phyloP scores from a whole-genome alignment of 2,888 invertebrate species.

The Steinernema scapterisci region DNA sequence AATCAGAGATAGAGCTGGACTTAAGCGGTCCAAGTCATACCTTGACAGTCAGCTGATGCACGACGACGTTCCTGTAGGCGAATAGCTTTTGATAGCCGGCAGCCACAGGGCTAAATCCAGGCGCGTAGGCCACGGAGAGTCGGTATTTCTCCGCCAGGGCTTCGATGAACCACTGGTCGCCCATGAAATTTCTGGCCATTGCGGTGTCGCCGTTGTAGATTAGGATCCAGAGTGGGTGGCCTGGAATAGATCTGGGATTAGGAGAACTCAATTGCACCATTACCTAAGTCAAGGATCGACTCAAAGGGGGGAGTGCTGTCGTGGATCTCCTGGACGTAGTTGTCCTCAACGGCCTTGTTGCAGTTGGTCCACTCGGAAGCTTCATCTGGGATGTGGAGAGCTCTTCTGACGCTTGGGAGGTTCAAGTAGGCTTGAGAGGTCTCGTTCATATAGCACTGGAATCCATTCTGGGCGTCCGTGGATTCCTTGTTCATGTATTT shows the following conservation, averaged over 20 bases:
- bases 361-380: constrained; percentile 49
- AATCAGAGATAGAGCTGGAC: background rate
- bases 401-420: constrained; percentile 53
- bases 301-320: constrained; percentile 54
- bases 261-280: too few relatives aligned
- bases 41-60: background rate
- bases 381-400: constrained; percentile 57
- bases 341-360: background rate
- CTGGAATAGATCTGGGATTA: too few relatives aligned
- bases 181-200: constrained; percentile 49
- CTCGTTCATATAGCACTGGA: constrained; percentile 53
- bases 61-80: background rate
- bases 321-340: constrained; percentile 50
- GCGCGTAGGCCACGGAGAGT: background rate
- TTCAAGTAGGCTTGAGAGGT: constrained; percentile 50
- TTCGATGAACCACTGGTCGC: constrained; percentile 61
- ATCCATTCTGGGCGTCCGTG: constrained; percentile 58
- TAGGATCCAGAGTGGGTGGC: constrained; percentile 48
- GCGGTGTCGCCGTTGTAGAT: constrained; percentile 64
- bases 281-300: constrained; percentile 42
- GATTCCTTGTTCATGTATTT: constrained; percentile 58
- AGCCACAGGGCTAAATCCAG: background rate
- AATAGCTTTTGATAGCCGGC: background rate
- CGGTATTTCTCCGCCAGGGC: constrained; percentile 37
- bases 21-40: background rate